These are phyloP conservation scores for Phytoseiulus persimilis DNA, from an alignment of 2,888 invertebrate species.

Conservation along the genomic window DNA sequence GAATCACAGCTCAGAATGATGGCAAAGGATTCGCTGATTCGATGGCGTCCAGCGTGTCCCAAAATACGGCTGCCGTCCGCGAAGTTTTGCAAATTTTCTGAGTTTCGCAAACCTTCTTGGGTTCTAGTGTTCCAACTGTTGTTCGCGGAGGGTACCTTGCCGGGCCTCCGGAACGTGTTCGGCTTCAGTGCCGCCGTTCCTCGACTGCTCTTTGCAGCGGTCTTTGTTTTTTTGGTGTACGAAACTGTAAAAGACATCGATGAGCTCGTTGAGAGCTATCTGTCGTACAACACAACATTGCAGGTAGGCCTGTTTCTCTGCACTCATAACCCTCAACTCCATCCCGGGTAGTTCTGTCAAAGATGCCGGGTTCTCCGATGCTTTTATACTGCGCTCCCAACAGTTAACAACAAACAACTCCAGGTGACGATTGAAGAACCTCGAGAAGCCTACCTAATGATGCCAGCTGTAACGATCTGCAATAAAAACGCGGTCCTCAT, in stretches of 20 bases:
- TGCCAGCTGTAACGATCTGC: conserved; percentile 19
- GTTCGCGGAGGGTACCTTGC: conserved; percentile 18
- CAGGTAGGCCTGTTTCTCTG: neutral
- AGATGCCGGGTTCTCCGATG: too few relatives aligned
- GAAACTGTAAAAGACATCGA: neutral
- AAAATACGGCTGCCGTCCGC: neutral
- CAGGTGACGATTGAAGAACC: conserved; percentile 32
- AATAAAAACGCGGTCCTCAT: neutral
- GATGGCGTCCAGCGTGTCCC: neutral
- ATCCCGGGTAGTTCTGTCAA: too few relatives aligned
- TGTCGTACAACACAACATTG: neutral
- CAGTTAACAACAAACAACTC: neutral
- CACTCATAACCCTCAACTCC: too few relatives aligned
- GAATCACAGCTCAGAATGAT: neutral
- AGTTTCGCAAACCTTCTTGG: conserved; percentile 18
- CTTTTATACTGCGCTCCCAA: too few relatives aligned
- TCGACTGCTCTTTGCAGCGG: conserved; percentile 6
- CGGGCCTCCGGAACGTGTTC: conserved; percentile 10
- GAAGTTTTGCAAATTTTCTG: neutral
- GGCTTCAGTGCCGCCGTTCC: neutral
- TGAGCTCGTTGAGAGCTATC: neutral
- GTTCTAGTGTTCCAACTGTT: conserved; percentile 7
- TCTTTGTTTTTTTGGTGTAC: conserved; percentile 6
- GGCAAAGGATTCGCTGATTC: neutral
- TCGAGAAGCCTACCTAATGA: neutral